Base-by-base conservation (phyloP, 2,113 vertebrate genomes). In the Climacteris rufus region DNA sequence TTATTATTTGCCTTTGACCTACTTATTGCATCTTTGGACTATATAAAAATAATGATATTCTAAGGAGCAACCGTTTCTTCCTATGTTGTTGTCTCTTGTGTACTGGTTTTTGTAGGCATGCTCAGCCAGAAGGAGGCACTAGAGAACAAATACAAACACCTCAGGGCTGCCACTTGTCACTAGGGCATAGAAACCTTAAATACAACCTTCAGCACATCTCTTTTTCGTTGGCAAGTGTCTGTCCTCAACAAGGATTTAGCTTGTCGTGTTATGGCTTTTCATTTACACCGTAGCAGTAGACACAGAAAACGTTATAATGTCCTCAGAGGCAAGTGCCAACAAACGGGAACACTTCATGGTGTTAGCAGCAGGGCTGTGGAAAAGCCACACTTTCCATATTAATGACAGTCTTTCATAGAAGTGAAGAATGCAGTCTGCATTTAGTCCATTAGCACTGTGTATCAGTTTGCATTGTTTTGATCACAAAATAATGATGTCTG, bases 101-200 rank as follows among this genome's bases (percentile, higher is more conserved):
- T 63, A 20, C 25, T 85, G 35, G 10, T 14, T 86, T 91, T 71
- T 52, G 21, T 13, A 15, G 64, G 61, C 6, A 7, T 22, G 40
- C 79, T 53, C 59, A 61, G 78, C 77, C 89, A 80, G 86, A 61
- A 83, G 93, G 87, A 24, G 27, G 79, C 95, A 93, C 71, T 37
- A 76, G 54, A 83, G 60, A 94, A 61, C 63, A 74, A 69, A 47
- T 44, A 33, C 65, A 37, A 70, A 33, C 42, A 37, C 52, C 39
- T 52, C 1, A 0, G 15, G 35, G 75, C 42, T 74, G 50, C 47
- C 42, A 4, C 47, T 88, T 54, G 61, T 52, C 81, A 74, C 33
- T 21, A 6, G 18, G 35, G 35, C 37, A 19, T 2, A 31, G 60
- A 60, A 93, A 69, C 61, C 22, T 69, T 22, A 53, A 65, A 45